Base-by-base conservation (phyloP, 2,888 invertebrate species). In the Cantharis rufa region DNA sequence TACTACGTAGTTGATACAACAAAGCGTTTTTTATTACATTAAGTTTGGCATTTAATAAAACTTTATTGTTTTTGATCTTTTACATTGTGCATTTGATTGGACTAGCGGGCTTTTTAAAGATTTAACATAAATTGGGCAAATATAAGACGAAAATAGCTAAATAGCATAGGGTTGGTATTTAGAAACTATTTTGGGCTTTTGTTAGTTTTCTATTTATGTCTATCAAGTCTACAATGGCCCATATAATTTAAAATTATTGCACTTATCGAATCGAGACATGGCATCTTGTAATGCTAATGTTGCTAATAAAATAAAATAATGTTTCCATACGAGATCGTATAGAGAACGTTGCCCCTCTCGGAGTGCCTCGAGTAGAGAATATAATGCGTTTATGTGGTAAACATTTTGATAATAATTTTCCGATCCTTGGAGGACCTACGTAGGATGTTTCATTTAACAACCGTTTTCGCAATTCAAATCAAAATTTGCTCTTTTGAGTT, bases 251-350 rank as follows among this genome's bases (percentile, higher is more conserved):
- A 73, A 24, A 73, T 32, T 73, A 62, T 61, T 73, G 62, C 4
- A 62, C 13, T 15, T 68, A 72, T 72, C 62, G 48, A 62, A 69
- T 68, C 27, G 68, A 69, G 69, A 73, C 15, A 27, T 69, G 62
- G 62, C 69, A 62, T 73, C 68, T 73, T 73, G 62, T 16, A 27
- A 62, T 73, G 73, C 73, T 69, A 73, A 74, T 70, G 70, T 28
- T 70, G 74, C 15, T 48, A 74, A 74, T 74, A 74, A 74, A 74
- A 16, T 13, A 74, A 61, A 62, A 15, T 69, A 73, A 73, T 73
- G 62, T 27, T 69, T 21, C 69, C 69, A 73, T 73, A 69, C 69
- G 73, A 73, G 73, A n/a, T 24, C 73, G 69, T 69, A 69, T 61
- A 73, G 62, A 73, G 69, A 69, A n/a, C 73, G 28, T 73, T 73